Percentiles rank a stretch among this genome's conserved stretches.
Conservation (phyloP, 2,888 invertebrate genomes). For the Deladenus siricidicola region DNA sequence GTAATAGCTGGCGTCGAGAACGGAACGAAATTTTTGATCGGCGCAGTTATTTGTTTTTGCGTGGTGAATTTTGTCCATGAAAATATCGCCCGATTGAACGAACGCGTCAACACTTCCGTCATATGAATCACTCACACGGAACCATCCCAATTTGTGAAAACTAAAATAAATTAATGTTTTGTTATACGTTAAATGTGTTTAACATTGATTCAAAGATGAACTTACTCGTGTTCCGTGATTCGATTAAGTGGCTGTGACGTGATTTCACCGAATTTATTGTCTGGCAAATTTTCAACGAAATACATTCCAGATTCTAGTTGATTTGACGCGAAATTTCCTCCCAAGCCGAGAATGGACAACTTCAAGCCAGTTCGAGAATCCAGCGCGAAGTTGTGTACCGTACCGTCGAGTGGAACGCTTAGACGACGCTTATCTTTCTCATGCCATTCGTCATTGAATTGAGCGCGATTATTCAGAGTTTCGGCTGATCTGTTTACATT, state of each 20-base stretch:
- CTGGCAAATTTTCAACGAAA: slow-evolving; percentile 40
- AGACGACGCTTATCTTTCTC: slow-evolving; percentile 43
- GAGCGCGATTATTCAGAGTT: background rate
- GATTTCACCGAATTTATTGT: slow-evolving; percentile 38
- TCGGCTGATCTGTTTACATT: too few species aligned
- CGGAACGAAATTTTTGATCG: slow-evolving; percentile 42
- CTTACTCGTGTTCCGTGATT: slow-evolving; percentile 48
- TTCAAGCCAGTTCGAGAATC: slow-evolving; percentile 34
- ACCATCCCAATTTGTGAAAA: slow-evolving; percentile 52
- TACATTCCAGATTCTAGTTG: slow-evolving; percentile 50
- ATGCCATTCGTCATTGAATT: slow-evolving; percentile 36
- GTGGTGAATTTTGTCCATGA: slow-evolving; percentile 47
- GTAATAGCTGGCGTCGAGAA: slow-evolving; percentile 47
- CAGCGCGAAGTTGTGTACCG: slow-evolving; percentile 40
- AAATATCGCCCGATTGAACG: slow-evolving; percentile 45
- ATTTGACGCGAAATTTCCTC: slow-evolving; percentile 37
- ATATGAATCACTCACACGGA: slow-evolving; percentile 30
- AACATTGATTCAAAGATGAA: background rate
- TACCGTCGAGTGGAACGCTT: slow-evolving; percentile 42
- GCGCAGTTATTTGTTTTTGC: slow-evolving; percentile 48
- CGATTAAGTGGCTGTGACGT: slow-evolving; percentile 45
- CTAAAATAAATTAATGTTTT: slow-evolving; percentile 26
- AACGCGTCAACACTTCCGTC: slow-evolving; percentile 32
- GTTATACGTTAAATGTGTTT: slow-evolving; percentile 2
- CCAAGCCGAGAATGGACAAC: slow-evolving; percentile 37